These are phyloP conservation scores for Saturnia japonica DNA, from an alignment of 2,888 invertebrate genomes.

Conservation along the genomic window DNA sequence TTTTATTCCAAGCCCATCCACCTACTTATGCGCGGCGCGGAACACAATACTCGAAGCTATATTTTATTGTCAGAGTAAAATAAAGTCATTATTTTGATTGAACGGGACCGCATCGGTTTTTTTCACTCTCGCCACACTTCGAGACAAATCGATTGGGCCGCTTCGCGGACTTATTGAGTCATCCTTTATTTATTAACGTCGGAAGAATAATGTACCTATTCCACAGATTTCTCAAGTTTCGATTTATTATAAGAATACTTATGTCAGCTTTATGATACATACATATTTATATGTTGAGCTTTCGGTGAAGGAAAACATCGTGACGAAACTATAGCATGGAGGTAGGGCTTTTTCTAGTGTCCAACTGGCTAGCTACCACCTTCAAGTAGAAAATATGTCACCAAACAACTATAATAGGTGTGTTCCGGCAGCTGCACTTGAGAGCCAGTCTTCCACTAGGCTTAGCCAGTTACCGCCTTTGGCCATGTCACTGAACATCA, in stretches of 20 bases:
- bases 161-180: conserved; percentile 64
- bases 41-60: conserved; percentile 61
- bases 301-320: not conserved
- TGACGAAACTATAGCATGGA: not conserved
- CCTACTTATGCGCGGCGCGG: conserved; percentile 57
- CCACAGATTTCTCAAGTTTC: not conserved
- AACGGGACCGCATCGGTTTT: conserved; percentile 50
- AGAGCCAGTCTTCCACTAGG: no score
- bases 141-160: conserved; percentile 74
- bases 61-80: conserved; percentile 81
- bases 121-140: conserved; percentile 53
- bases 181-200: conserved; percentile 25
- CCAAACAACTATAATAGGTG: no score
- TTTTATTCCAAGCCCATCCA: conserved; percentile 41
- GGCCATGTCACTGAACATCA: no score
- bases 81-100: conserved; percentile 82
- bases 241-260: not conserved
- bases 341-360: no score
- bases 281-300: no score
- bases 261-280: not conserved
- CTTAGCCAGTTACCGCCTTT: no score
- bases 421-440: no score
- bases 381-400: no score
- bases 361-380: no score
- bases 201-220: not conserved